Base-by-base conservation (phyloP, 2,888 invertebrate species). In the Platynereis dumerilii region DNA sequence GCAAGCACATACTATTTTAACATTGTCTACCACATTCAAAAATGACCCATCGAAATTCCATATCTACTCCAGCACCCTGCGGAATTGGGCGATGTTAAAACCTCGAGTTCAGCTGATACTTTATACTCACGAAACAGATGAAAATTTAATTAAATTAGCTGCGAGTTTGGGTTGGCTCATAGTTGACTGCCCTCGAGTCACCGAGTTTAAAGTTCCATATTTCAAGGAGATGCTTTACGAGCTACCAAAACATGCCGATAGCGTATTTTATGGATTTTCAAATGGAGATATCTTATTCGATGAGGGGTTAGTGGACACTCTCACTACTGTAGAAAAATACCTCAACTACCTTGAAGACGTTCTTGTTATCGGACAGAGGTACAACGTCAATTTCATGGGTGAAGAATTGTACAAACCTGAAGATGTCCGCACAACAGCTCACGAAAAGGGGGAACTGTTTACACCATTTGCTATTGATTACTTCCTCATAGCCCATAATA, bases 241-340 rank as follows among this genome's bases (percentile, higher is more conserved):
- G 17, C 54, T 54, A n/a, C 29, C 20, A 15, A 17, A 39, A 5
- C 34, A n/a, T 7, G 34, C 26, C 15, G 34, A 54, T 20, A 61
- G 61, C 61, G 39, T 7, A 28, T 61, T 61, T 26, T 61, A 61
- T 54, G 61, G 61, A 2, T 61, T 24, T 29, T 53, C 52, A 22
- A 61, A 61, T 26, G 61, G 61, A 1, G 61, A 61, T 55, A 29
- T 61, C 1, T 26, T 61, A 28, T 61, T 61, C 39, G 55, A 61
- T 17, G n/a, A 54, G 2, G 55, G 61, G 1, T 24, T 61, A 7
- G 1, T 42, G 5, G 27, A 54, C 5, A 61, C 61, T 5, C 22
- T 61, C 15, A 27, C 29, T 7, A 27, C 22, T 15, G n/a, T 61
- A 20, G 29, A 27, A 7, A 22, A 20, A 7, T 15, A 27, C 39